Conservation (phyloP, 2,113 vertebrate species). For the Zapus hudsonius region DNA sequence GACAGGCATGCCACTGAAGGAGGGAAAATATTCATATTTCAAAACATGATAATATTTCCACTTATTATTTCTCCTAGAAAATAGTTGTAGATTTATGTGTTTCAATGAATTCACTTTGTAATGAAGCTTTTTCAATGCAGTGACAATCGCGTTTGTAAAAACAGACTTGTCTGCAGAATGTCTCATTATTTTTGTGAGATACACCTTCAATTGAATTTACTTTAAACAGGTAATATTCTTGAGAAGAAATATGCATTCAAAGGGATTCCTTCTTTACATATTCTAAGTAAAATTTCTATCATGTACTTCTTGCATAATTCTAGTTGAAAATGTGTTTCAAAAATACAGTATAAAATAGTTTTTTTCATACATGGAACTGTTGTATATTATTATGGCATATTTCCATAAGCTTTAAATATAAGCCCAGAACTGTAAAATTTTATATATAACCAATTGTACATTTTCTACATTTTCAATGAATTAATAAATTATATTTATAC, state of each 20-base stretch:
- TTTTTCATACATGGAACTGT: not conserved
- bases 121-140: not conserved
- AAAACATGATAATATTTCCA: slow-evolving; percentile 11
- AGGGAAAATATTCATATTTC: not conserved
- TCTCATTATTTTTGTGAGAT: slow-evolving; percentile 4
- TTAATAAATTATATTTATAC: not conserved
- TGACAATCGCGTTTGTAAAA: not conserved
- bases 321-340: not conserved
- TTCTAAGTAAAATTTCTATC: not conserved
- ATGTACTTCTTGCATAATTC: not conserved
- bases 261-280: not conserved
- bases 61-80: not conserved
- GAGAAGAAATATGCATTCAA: not conserved
- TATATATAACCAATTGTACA: not conserved
- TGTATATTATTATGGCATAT: not conserved
- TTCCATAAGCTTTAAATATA: not conserved
- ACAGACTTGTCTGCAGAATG: not conserved
- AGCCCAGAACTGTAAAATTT: not conserved
- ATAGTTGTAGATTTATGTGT: not conserved
- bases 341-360: not conserved
- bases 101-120: not conserved
- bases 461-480: not conserved
- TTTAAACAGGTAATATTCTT: not conserved
- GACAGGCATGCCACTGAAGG: not conserved
- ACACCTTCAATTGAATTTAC: not conserved